Percentiles rank a stretch among this genome's conserved stretches.
These are phyloP conservation scores for Rhodophaea formosa DNA, from an alignment of 2,888 invertebrate species.

Conservation along the genomic window DNA sequence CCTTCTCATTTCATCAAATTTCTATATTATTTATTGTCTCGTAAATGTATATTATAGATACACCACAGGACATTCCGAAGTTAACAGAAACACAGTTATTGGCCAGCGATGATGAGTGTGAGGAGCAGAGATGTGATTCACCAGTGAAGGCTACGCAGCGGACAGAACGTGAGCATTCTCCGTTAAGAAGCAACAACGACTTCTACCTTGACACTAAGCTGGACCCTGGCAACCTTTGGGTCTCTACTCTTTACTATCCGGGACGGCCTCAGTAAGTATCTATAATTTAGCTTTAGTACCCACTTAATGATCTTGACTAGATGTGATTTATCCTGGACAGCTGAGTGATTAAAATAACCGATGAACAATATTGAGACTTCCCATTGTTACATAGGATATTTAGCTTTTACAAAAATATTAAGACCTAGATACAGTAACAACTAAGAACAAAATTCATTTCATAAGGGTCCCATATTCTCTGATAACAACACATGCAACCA, in stretches of 20 bases:
- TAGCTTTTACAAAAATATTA: too few relatives aligned
- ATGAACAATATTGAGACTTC: too few relatives aligned
- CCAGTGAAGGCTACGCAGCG: background rate
- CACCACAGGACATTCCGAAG: constrained; percentile 24
- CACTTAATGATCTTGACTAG: too few relatives aligned
- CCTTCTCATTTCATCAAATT: background rate
- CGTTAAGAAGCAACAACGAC: constrained; percentile 41
- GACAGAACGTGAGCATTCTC: background rate
- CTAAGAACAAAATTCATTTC: too few relatives aligned
- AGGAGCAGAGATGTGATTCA: constrained; percentile 36
- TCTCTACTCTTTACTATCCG: constrained; percentile 83
- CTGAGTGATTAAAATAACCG: too few relatives aligned
- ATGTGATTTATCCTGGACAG: too few relatives aligned
- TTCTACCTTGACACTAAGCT: constrained; percentile 82
- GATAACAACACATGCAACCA: too few relatives aligned
- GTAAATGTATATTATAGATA: constrained; percentile 2
- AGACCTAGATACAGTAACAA: too few relatives aligned
- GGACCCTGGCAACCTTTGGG: constrained; percentile 79
- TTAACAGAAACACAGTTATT: constrained; percentile 47
- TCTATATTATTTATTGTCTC: background rate
- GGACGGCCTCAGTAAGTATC: constrained; percentile 81
- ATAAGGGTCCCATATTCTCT: too few relatives aligned
- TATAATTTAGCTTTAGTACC: too few relatives aligned
- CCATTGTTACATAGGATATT: too few relatives aligned
- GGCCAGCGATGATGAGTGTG: constrained; percentile 53